phyloP scores from a whole-genome alignment of 2,797 vertebrate genomes.

The Prunella strophiata region DNA sequence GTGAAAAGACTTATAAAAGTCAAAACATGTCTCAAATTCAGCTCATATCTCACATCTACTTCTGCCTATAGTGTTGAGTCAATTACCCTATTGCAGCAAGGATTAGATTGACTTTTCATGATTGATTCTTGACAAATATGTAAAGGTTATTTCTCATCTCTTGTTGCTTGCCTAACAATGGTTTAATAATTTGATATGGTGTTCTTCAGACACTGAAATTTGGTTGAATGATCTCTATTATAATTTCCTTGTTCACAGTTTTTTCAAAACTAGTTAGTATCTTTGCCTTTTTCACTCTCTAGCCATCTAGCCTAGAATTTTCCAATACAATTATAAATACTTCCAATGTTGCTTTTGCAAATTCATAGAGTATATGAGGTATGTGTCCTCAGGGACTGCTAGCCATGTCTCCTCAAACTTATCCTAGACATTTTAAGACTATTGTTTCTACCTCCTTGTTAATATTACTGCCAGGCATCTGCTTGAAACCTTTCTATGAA shows the following conservation, averaged over 20 bases:
- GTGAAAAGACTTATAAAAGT: constrained; percentile 10
- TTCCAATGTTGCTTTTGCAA: neutral
- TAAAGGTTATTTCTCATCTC: constrained; percentile 1
- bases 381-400: neutral
- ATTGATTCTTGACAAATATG: constrained; percentile 10
- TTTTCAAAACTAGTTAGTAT: neutral
- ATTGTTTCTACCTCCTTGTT: constrained; percentile 3
- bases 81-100: neutral
- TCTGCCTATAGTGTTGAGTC: neutral
- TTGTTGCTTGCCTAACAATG: neutral
- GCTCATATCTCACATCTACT: neutral
- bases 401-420: neutral
- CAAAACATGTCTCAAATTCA: neutral
- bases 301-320: neutral
- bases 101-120: neutral
- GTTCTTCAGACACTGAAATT: neutral
- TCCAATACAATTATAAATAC: neutral
- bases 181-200: neutral
- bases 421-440: neutral
- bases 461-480: constrained; percentile 38
- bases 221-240: neutral
- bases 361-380: neutral
- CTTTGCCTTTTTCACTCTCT: neutral
- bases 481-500: constrained; percentile 16
- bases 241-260: neutral